These are phyloP conservation scores for Ennomos quercinarius DNA, from an alignment of 2,888 invertebrate genomes.

Conservation along the genomic window DNA sequence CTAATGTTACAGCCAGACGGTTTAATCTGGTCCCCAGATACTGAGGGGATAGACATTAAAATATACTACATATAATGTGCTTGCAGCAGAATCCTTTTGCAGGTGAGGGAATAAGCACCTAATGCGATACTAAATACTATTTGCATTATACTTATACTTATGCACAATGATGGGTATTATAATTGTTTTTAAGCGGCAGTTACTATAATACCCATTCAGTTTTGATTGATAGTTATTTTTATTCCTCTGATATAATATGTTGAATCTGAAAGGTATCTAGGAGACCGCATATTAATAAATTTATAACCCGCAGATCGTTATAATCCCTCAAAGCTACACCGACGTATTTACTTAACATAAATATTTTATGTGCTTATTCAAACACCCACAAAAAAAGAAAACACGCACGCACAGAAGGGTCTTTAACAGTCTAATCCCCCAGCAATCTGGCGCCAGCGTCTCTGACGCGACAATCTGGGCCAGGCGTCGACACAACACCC, in stretches of 20 bases:
- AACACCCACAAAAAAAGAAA: conserved; percentile 29
- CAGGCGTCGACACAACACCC: conserved; percentile 56
- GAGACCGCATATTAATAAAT: too few species aligned
- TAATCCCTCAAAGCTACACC: conserved; percentile 3
- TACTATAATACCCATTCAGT: too few species aligned
- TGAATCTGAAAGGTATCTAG: too few species aligned
- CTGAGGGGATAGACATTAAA: conserved; percentile 42
- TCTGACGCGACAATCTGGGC: conserved; percentile 58
- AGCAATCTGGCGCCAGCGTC: conserved; percentile 50
- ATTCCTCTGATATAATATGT: too few species aligned
- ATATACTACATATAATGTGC: conserved; percentile 36
- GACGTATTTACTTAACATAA: conserved; percentile 9
- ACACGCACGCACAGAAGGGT: conserved; percentile 25
- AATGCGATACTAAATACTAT: background rate
- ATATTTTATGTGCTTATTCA: conserved; percentile 21
- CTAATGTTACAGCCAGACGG: conserved; percentile 32
- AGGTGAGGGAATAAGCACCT: conserved; percentile 24
- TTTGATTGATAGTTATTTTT: too few species aligned
- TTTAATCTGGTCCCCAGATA: conserved; percentile 57
- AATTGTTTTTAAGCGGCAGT: too few species aligned
- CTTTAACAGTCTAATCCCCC: conserved; percentile 45
- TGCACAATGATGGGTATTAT: too few species aligned
- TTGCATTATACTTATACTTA: too few species aligned
- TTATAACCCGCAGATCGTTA: conserved; percentile 3
- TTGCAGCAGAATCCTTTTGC: conserved; percentile 36